A percentile compares a stretch with the other conserved stretches of the same genome.
phyloP scores from a whole-genome alignment of 2,888 invertebrate genomes.

The Sisyra nigra region DNA sequence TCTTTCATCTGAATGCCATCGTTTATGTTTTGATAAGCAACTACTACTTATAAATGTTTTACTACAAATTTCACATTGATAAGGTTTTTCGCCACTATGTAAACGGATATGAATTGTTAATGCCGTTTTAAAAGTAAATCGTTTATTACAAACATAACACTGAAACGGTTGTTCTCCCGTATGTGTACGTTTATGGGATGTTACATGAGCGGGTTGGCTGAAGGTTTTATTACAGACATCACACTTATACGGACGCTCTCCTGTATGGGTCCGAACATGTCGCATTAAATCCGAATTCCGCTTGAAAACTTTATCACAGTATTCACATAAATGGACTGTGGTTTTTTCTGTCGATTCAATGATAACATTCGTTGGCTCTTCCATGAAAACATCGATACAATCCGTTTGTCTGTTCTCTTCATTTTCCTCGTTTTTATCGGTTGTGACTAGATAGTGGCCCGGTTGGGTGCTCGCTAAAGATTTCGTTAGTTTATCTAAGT shows the following conservation, averaged over 20 bases:
- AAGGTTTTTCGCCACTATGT: constrained; percentile 2
- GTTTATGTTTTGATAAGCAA: constrained; percentile 1
- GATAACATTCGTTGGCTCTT: neutral
- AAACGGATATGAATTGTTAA: neutral
- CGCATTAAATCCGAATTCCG: constrained; percentile 3
- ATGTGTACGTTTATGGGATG: constrained; percentile 4
- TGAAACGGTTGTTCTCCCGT: constrained; percentile 6
- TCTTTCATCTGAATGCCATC: constrained; percentile 3
- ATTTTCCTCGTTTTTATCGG: neutral
- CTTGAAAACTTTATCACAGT: neutral
- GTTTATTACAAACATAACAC: constrained; percentile 5
- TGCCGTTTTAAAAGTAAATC: neutral
- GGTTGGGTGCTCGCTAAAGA: neutral
- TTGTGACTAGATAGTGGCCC: no score
- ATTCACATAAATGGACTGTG: neutral
- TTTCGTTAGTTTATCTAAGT: neutral
- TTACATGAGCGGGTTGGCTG: neutral
- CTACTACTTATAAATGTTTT: constrained; percentile 1
- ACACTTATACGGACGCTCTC: constrained; percentile 7
- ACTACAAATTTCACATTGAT: constrained; percentile 4
- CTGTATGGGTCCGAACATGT: constrained; percentile 2
- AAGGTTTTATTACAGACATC: constrained; percentile 3
- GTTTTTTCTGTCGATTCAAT: neutral
- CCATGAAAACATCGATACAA: neutral
- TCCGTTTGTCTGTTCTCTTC: neutral